These are phyloP conservation scores for Limnothrissa miodon DNA, from an alignment of 2,113 vertebrate genomes.

Conservation along the genomic window DNA sequence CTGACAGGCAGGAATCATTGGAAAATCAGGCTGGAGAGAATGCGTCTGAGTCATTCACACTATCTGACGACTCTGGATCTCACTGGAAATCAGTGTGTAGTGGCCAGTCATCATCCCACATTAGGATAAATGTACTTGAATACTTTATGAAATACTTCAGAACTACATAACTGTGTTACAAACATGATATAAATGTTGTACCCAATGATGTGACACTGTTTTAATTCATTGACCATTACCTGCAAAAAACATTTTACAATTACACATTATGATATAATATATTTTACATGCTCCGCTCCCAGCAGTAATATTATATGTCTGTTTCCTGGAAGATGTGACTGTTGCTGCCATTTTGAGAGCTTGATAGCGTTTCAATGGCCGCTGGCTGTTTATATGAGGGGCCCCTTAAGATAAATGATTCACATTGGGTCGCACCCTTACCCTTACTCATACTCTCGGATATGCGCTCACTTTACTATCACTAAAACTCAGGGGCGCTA, in stretches of 20 bases:
- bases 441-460: no score
- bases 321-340: neutral
- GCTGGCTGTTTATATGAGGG: neutral
- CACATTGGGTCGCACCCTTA: no score
- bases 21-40: neutral
- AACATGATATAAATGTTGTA: neutral
- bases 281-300: neutral
- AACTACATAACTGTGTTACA: neutral
- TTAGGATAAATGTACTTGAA: neutral
- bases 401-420: no score
- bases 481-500: no score
- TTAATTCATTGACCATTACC: neutral
- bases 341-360: neutral
- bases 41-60: neutral
- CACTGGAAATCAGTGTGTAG: neutral
- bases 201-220: neutral
- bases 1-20: slow-evolving; percentile 27
- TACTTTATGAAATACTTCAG: neutral
- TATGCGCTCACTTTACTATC: no score
- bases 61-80: neutral
- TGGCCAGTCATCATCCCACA: neutral
- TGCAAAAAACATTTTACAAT: neutral
- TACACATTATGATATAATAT: neutral
- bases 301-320: neutral
- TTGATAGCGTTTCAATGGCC: no score